phyloP scores from a whole-genome alignment of 2,113 vertebrate species.

The Crotalus tigris region DNA sequence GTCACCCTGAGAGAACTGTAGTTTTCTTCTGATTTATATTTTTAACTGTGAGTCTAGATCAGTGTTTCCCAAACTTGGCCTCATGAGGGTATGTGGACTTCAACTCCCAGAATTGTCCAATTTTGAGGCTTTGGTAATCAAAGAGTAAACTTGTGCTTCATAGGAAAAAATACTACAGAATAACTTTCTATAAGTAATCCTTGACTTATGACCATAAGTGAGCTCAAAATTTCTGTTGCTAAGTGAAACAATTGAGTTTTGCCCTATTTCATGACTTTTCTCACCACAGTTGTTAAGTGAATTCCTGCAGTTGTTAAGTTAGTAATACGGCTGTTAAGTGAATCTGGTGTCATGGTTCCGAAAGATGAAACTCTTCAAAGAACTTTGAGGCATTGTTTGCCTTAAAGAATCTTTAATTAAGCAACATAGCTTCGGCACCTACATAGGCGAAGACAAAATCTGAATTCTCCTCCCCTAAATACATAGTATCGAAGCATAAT shows the following conservation, averaged over 20 bases:
- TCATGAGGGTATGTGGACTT: not conserved
- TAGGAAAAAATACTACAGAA: not conserved
- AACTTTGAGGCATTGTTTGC: no score
- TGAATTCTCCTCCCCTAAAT: no score
- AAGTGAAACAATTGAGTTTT: not conserved
- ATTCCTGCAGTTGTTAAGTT: not conserved
- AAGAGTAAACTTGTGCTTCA: not conserved
- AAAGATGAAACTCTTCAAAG: no score
- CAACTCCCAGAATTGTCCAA: not conserved
- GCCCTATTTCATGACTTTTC: not conserved
- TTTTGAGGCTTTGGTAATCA: not conserved
- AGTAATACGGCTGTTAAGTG: not conserved
- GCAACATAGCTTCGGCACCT: no score
- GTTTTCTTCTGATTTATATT: not conserved
- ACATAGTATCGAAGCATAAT: no score
- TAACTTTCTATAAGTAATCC: not conserved
- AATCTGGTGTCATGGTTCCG: not conserved
- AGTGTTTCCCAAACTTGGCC: not conserved
- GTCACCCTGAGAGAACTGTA: not conserved
- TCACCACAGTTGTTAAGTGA: not conserved
- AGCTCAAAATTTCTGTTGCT: not conserved
- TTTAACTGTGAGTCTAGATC: accelerated
- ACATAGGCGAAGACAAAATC: no score
- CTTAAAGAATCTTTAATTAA: no score
- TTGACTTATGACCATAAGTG: not conserved